These are phyloP conservation scores for Geodia barretti DNA, from an alignment of 37 sponge, comb jelly and placozoan genomes.

Conservation along the genomic window DNA sequence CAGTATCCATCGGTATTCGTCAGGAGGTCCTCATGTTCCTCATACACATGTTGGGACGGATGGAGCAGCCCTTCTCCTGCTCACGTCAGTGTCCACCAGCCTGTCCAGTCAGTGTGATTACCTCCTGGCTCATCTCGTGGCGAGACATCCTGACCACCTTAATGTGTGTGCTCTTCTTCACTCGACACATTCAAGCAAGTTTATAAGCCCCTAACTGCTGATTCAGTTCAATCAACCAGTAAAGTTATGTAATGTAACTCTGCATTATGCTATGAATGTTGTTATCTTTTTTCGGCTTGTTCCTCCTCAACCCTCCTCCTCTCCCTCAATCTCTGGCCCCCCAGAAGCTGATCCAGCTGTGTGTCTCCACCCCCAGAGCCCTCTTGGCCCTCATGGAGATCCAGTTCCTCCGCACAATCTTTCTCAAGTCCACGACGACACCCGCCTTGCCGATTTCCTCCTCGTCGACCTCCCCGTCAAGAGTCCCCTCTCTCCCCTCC, in stretches of 20 bases:
- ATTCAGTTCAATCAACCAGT: too few species aligned
- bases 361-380: slow-evolving; percentile 8
- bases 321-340: background rate
- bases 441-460: slow-evolving; percentile 73
- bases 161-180: background rate
- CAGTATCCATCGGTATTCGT: slow-evolving; percentile 75
- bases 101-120: slow-evolving; percentile 43
- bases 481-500: background rate
- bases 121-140: background rate
- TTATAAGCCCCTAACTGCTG: too few species aligned
- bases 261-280: too few species aligned
- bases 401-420: slow-evolving; percentile 57
- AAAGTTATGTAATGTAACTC: too few species aligned
- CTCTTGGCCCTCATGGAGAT: slow-evolving; percentile 45
- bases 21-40: slow-evolving; percentile 63
- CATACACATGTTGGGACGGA: slow-evolving; percentile 44
- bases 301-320: too few species aligned
- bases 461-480: background rate
- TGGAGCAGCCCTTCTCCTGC: slow-evolving; percentile 77
- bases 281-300: too few species aligned
- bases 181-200: too few species aligned
- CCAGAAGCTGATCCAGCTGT: slow-evolving; percentile 25
- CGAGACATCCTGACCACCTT: too few species aligned
- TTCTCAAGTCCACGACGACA: slow-evolving; percentile 38
- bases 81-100: slow-evolving; percentile 77